Evolutionary conservation across 2,888 invertebrate species (phyloP).

Genomic region (Pristionchus entomophagus): DNA sequence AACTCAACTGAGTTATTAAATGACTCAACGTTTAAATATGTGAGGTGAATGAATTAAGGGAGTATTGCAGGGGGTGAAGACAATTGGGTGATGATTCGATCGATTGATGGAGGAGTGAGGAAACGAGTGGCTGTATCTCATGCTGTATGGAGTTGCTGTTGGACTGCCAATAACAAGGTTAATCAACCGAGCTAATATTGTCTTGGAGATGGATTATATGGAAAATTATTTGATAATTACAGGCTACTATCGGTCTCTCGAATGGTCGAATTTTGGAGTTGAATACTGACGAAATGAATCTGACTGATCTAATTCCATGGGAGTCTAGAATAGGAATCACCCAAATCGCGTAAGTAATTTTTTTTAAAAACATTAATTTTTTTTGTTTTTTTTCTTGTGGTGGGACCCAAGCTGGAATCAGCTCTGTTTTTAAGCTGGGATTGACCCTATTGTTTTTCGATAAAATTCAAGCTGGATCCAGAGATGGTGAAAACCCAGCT

Average conservation of each 20-base stretch:
- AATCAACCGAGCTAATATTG: no score
- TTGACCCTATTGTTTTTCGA: no score
- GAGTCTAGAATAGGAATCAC: constrained; percentile 34
- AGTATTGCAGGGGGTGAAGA: constrained; percentile 29
- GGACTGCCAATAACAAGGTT: constrained; percentile 1
- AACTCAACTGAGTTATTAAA: no score
- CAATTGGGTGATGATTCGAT: constrained; percentile 17
- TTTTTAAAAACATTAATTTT: background rate
- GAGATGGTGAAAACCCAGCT: no score
- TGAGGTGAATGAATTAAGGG: no score
- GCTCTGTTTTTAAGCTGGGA: no score
- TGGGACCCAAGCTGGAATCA: no score
- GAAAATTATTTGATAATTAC: background rate
- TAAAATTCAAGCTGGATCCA: no score
- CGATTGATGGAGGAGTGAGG: constrained; percentile 4
- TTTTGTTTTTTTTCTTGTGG: no score
- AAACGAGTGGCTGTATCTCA: background rate
- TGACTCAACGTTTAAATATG: no score
- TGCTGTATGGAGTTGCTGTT: constrained; percentile 19
- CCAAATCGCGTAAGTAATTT: background rate
- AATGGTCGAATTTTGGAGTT: constrained; percentile 41
- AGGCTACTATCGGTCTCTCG: constrained; percentile 5
- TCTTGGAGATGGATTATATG: no score
- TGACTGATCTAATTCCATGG: constrained; percentile 26
- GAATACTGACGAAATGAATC: background rate